Conservation (phyloP, 2,888 invertebrate species). For the Scaptomyza polygonia region DNA sequence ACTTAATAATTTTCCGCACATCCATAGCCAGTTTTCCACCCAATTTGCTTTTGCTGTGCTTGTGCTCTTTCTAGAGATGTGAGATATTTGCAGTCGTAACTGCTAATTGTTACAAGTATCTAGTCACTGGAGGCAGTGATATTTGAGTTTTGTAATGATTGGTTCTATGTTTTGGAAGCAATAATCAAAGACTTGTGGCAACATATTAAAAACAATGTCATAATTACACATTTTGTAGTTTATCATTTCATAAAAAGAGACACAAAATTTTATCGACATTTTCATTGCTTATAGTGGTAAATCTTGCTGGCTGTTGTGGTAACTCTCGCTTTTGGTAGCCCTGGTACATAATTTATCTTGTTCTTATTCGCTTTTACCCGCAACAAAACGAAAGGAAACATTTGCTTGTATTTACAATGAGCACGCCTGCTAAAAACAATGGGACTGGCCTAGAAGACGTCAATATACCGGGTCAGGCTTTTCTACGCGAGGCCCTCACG, state of each 20-base stretch:
- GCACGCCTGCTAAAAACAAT: conserved; percentile 82
- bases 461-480: conserved; percentile 94
- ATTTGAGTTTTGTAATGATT: neutral
- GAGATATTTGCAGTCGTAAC: conserved; percentile 17
- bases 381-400: conserved; percentile 2
- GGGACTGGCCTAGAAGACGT: conserved; percentile 92
- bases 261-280: neutral
- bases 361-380: neutral
- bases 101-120: conserved; percentile 16
- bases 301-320: too few relatives aligned
- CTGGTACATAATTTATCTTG: conserved; percentile 4
- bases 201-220: neutral
- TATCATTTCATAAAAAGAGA: neutral
- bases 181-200: neutral
- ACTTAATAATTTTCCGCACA: conserved; percentile 61
- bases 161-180: neutral
- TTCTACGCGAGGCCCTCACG: conserved; percentile 94
- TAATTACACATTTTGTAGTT: neutral
- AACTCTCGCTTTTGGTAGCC: conserved; percentile 11
- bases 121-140: neutral
- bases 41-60: conserved; percentile 64
- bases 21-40: conserved; percentile 67
- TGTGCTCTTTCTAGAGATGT: conserved; percentile 46
- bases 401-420: conserved; percentile 64
- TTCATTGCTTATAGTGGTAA: neutral